A percentile compares a stretch with the other conserved stretches of the same genome.
Evolutionary conservation across 2,888 invertebrate species (phyloP).

Genomic region (Drosophila kambysellisi): DNA sequence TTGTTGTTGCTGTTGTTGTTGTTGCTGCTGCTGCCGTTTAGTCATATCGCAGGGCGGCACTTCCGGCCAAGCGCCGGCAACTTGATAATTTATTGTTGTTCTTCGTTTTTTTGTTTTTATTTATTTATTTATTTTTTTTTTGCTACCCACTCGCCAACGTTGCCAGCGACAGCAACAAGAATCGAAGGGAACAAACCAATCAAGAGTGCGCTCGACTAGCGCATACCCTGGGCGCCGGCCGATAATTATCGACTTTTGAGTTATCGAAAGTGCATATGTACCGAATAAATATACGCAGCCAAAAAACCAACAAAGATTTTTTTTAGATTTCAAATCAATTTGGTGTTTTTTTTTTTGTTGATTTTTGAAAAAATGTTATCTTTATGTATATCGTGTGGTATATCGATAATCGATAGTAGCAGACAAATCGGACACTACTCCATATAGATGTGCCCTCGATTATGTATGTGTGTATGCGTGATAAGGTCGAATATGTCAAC

Average conservation of each 20-base stretch:
- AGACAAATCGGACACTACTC: not conserved
- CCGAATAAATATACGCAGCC: not conserved
- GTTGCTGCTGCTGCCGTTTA: constrained; percentile 30
- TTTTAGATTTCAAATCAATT: not conserved
- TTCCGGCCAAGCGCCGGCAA: constrained; percentile 68
- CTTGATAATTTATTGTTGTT: constrained; percentile 61
- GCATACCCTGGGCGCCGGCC: not conserved
- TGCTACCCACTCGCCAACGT: constrained; percentile 53
- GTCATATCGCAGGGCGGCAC: constrained; percentile 54
- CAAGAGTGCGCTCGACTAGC: not conserved
- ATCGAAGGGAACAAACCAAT: not conserved
- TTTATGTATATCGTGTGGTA: not conserved
- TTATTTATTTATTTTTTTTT: constrained; percentile 20
- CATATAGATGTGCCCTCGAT: not conserved
- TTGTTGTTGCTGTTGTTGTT: constrained; percentile 11
- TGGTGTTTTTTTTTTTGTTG: not conserved
- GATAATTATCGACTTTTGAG: not conserved
- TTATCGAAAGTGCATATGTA: not conserved
- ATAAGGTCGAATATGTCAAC: not conserved
- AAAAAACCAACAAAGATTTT: not conserved
- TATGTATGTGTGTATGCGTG: not conserved
- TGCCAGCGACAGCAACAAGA: constrained; percentile 14
- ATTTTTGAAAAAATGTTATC: not conserved
- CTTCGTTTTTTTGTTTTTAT: constrained; percentile 27
- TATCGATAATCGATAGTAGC: not conserved